Evolutionary conservation across 1,140 invertebrate genomes (phyloP), one percentile per base, ranked within the genome.

Genomic region (Dendroctonus ponderosae): DNA sequence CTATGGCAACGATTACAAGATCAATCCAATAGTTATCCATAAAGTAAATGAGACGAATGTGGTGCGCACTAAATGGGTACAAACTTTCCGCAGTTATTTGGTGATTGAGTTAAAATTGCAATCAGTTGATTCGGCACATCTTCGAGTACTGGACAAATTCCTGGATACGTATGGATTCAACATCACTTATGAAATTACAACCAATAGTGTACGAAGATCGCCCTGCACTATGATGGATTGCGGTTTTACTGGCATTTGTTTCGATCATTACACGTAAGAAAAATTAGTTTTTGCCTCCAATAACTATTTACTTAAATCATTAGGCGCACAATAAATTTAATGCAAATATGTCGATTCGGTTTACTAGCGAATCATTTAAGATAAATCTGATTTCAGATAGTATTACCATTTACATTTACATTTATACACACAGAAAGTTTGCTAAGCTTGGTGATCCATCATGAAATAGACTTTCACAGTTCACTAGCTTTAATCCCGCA

Each of bases 101-200:
- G 90, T 93, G 14, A 84, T 96, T 38, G 88, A 91, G 48, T 86
- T 97, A 72, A 82, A 83, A 5, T 80, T 93, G 48, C 81, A 87
- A 65, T 80, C 87, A 14, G 81, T 92, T 57, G 90, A 91, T 71
- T 92, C 92, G 5, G 89, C 91, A 44, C 92, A 96, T 77, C 80
- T 96, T 44, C 81, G 94, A 2, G 91, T 92, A 0, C 78, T 93
- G 46, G 86, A 92, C 70, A 85, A 89, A 56, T 81, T 96, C 7
- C 81, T 94, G 15, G 87, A 93, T 68, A 91, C 94, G 3, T 94
- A 90, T 75, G 94, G 93, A 6, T 95, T 97, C 81, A 97, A 97
- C 78, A 88, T 96, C 68, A 96, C 93, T 5, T 96, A 94, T 76
- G 91, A 93, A 75, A 87, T 95, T 67, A 83, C 84, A 3, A 78